These are phyloP conservation scores for Micromys minutus DNA, from an alignment of 2,113 vertebrate species.

Conservation along the genomic window DNA sequence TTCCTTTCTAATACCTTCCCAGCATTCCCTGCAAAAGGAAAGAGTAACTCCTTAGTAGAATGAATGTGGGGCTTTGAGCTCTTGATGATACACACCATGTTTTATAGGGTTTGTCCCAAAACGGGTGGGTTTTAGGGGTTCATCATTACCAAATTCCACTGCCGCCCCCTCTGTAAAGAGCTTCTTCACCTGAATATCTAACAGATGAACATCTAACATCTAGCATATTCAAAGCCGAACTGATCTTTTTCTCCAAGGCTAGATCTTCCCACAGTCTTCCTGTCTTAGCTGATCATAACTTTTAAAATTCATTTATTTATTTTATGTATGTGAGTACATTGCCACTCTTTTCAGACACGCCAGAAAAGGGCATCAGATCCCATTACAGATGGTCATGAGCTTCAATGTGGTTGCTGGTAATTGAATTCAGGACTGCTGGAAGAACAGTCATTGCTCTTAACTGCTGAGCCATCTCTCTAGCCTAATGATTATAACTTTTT, in stretches of 20 bases:
- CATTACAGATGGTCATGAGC: no score
- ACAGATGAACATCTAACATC: not conserved
- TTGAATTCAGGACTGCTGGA: no score
- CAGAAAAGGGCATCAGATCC: no score
- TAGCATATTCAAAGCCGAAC: not conserved
- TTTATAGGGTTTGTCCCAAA: not conserved
- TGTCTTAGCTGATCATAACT: not conserved
- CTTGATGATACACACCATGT: not conserved
- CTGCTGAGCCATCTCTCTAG: not conserved
- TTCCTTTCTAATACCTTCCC: not conserved
- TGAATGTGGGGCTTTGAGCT: not conserved
- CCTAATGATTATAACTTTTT: not conserved
- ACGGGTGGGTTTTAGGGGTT: not conserved
- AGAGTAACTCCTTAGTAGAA: not conserved
- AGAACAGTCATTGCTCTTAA: no score
- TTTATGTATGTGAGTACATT: no score
- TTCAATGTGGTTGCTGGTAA: no score
- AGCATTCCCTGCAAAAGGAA: not conserved
- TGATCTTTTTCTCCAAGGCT: not conserved
- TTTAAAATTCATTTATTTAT: not conserved
- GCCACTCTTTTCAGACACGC: no score
- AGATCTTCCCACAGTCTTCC: not conserved
- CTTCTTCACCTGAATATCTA: not conserved
- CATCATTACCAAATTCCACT: not conserved
- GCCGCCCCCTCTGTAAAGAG: not conserved